phyloP scores from a whole-genome alignment of 35 echinoderm and acorn worm genomes.

The Lytechinus pictus region DNA sequence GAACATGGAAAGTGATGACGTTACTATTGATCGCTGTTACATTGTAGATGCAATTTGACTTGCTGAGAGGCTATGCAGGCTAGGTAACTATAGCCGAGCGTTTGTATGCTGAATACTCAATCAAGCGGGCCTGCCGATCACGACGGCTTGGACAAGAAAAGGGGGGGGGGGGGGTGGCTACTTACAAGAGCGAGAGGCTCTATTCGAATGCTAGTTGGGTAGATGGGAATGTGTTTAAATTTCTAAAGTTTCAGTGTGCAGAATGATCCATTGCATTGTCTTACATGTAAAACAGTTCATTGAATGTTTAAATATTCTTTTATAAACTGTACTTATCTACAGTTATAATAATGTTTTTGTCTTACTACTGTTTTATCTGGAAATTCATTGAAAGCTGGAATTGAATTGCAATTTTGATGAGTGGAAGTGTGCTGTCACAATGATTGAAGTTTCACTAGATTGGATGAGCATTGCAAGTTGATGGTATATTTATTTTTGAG shows the following conservation, averaged over 20 bases:
- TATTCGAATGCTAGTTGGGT: too few species aligned
- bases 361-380: too few species aligned
- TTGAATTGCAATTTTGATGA: too few species aligned
- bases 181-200: too few species aligned
- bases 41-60: background rate
- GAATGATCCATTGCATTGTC: too few species aligned
- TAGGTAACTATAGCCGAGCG: background rate
- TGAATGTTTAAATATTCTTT: too few species aligned
- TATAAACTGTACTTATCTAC: too few species aligned
- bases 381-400: too few species aligned
- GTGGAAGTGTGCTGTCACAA: background rate
- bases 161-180: background rate
- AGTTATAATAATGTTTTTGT: too few species aligned
- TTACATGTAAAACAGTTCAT: too few species aligned
- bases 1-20: slow-evolving; percentile 17
- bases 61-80: background rate
- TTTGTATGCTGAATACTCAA: background rate
- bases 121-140: background rate
- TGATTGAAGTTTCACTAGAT: background rate
- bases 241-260: too few species aligned
- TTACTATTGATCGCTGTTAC: slow-evolving; percentile 7
- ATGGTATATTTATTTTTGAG: background rate
- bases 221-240: too few species aligned
- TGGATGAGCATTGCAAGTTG: background rate
- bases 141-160: background rate